A percentile compares a stretch with the other conserved stretches of the same genome.
Evolutionary conservation across 2,113 vertebrate genomes (phyloP).

Genomic region (Climacteris rufus): DNA sequence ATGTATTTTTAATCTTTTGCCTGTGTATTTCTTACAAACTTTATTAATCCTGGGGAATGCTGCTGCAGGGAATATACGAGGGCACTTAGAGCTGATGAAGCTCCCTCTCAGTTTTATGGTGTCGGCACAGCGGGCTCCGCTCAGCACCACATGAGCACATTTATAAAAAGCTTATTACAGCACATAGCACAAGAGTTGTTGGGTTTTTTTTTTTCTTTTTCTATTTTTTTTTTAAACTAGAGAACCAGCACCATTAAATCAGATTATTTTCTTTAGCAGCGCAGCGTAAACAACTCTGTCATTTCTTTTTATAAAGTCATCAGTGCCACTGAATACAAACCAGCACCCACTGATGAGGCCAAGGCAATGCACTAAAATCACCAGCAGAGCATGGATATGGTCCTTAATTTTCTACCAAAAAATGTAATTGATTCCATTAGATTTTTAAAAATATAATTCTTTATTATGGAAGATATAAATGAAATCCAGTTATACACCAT

Average conservation of each 20-base stretch:
- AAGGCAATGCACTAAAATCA: not conserved
- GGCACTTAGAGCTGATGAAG: not conserved
- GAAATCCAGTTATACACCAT: not conserved
- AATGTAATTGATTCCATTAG: not conserved
- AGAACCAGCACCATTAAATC: not conserved
- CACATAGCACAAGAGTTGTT: not conserved
- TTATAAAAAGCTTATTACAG: slow-evolving; percentile 45
- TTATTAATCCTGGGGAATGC: not conserved
- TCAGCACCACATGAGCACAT: slow-evolving; percentile 3
- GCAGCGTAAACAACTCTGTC: not conserved
- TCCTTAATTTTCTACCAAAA: not conserved
- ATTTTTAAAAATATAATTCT: not conserved
- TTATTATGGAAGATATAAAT: not conserved
- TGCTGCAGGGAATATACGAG: not conserved
- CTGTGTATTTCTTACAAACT: not conserved
- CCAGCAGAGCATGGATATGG: not conserved
- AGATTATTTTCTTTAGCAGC: slow-evolving; percentile 5
- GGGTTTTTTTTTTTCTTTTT: rapidly evolving
- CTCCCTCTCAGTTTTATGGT: not conserved
- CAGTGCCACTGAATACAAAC: not conserved
- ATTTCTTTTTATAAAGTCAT: slow-evolving; percentile 17
- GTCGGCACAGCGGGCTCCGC: not conserved
- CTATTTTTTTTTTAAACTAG: not conserved
- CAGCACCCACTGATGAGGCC: not conserved
- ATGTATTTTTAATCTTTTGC: not conserved